Evolutionary conservation across 2,888 invertebrate genomes (phyloP).

Genomic region (Acronicta aceris): DNA sequence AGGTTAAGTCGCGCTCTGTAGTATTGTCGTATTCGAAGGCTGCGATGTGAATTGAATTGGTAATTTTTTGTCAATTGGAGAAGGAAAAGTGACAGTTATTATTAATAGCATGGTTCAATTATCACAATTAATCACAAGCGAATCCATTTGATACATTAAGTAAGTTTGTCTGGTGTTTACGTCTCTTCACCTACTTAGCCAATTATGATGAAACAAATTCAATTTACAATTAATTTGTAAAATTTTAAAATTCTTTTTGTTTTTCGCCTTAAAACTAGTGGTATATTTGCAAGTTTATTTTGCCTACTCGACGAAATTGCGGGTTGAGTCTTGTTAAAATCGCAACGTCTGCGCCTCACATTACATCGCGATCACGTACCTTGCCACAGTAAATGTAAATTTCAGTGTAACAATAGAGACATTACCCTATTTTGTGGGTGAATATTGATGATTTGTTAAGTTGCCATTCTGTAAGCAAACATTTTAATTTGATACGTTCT

Average conservation of each 20-base stretch:
- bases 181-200: too few species aligned
- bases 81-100: slow-evolving; percentile 3
- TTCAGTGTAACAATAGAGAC: slow-evolving; percentile 47
- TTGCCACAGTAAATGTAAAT: slow-evolving; percentile 47
- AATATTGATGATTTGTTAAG: slow-evolving; percentile 54
- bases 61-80: slow-evolving; percentile 4
- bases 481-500: slow-evolving; percentile 39
- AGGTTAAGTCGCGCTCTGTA: slow-evolving; percentile 18
- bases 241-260: too few species aligned
- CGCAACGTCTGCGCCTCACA: slow-evolving; percentile 9
- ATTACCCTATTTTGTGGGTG: slow-evolving; percentile 56
- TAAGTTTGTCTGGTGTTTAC: too few species aligned
- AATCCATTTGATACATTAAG: neutral
- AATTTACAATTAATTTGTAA: too few species aligned
- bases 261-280: neutral
- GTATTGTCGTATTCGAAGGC: slow-evolving; percentile 22
- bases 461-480: slow-evolving; percentile 1
- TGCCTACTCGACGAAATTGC: neutral
- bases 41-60: slow-evolving; percentile 26
- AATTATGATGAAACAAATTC: too few species aligned
- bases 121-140: neutral
- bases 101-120: neutral
- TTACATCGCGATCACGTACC: slow-evolving; percentile 43
- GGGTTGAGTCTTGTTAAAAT: slow-evolving; percentile 5
- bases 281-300: too few species aligned